These are phyloP conservation scores for Orientallactaga bullata DNA, from an alignment of 2,113 vertebrate genomes.

Conservation along the genomic window DNA sequence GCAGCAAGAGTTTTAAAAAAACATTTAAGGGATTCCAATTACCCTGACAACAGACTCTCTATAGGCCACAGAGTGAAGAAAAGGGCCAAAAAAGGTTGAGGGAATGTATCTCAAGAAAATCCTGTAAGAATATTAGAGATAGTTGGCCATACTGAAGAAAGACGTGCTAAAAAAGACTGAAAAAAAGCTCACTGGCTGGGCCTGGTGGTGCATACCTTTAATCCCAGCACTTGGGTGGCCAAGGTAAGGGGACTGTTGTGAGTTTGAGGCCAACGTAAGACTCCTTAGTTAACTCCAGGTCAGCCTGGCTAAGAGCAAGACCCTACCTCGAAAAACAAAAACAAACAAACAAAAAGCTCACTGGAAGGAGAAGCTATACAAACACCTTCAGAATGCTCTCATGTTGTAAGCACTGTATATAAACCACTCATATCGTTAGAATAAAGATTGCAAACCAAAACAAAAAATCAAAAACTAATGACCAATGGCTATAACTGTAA, in stretches of 20 bases:
- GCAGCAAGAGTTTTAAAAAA: background rate
- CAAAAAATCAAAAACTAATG: background rate
- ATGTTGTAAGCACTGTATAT: background rate
- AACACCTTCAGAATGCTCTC: background rate
- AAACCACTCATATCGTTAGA: background rate
- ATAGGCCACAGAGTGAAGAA: background rate
- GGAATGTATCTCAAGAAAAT: background rate
- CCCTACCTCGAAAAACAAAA: no score
- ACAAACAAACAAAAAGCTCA: background rate
- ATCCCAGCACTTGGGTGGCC: no score
- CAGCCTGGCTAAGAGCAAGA: no score
- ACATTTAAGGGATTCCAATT: background rate
- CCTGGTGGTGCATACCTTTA: no score
- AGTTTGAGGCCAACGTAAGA: no score
- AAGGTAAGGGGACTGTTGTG: no score
- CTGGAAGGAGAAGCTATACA: no score
- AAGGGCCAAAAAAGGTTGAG: background rate
- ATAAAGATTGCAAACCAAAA: background rate
- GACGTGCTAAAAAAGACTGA: background rate
- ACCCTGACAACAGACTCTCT: background rate
- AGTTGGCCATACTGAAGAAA: background rate
- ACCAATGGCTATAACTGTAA: background rate
- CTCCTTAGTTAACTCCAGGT: no score
- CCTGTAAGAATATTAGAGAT: background rate
- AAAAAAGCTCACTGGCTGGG: no score